Evolutionary conservation across 2,797 vertebrate species (phyloP).

Genomic region (Falco naumanni): DNA sequence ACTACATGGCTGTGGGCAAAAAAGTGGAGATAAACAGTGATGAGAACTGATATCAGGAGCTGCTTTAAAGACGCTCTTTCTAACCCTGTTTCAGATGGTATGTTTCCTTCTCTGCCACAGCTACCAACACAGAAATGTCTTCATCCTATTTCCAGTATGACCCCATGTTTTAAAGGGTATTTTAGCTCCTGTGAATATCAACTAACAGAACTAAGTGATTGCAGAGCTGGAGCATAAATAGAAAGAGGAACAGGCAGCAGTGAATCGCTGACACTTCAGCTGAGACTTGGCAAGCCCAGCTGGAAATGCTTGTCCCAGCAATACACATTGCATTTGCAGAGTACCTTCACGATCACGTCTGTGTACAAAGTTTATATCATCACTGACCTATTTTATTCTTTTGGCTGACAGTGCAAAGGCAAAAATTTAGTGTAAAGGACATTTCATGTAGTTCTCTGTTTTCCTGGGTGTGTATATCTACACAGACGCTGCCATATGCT

Average conservation of each 20-base stretch:
- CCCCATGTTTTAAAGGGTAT: conserved; percentile 15
- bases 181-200: conserved; percentile 21
- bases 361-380: background rate
- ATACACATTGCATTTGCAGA: background rate
- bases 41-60: background rate
- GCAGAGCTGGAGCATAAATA: conserved; percentile 50
- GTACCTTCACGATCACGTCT: background rate
- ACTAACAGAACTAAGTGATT: conserved; percentile 19
- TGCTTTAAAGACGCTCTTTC: background rate
- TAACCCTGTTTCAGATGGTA: background rate
- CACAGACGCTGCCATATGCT: background rate
- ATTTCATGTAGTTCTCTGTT: background rate
- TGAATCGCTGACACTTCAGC: conserved; percentile 27
- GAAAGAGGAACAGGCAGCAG: conserved; percentile 55
- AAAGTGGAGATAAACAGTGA: background rate
- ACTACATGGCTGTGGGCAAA: background rate
- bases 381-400: background rate
- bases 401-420: background rate
- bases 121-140: conserved; percentile 15
- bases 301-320: conserved; percentile 49
- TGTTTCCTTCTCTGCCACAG: background rate
- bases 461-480: background rate
- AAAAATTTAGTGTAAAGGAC: background rate
- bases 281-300: conserved; percentile 27
- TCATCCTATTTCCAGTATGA: background rate